Base-by-base conservation (phyloP, 2,888 invertebrate genomes). In the Mamestra brassicae region DNA sequence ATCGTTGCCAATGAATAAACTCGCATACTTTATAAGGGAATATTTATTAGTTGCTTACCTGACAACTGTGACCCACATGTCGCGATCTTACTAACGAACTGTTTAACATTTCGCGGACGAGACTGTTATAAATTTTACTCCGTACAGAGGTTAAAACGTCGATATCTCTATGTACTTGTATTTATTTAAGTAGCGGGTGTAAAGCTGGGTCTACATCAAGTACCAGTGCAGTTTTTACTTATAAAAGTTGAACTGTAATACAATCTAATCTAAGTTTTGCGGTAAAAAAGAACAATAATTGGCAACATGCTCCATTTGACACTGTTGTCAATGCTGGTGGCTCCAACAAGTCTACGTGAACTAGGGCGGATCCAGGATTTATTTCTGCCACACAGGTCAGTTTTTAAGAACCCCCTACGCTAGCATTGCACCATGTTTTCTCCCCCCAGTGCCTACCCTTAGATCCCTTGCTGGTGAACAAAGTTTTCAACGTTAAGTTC, bases 51-150 rank as follows among this genome's bases (percentile, higher is more conserved):
- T 71, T 69, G 74, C 76, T 57, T 78, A 66, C 80, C 71, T 62
- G 78, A 81, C 80, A 74, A 78, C 67, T 73, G 81, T 86, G 86
- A 84, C 82, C 85, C 76, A 86, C 78, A 83, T 88, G 86, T 85
- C 84, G 85, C 83, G 83, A 70, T 67, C 70, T 81, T 85, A 79
- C 90, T 93, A 92, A 93, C 93, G 90, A 93, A 91, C 90, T 88
- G 89, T 87, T 91, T 92, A 91, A 90, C 90, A 92, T 92, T 91
- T 91, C 76, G 86, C 86, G 78, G 87, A 90, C 89, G 87, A 85
- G 87, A 87, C 83, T 88, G 89, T 89, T 90, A 89, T 91, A 92
- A 92, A 93, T 92, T 88, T 87, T 76, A 81, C 74, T 87, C 80
- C 73, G 86, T 78, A 85, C 81, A 90, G 88, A 91, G 91, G 92